Conservation (phyloP, 2,797 vertebrate species). For the Gadopsis marmoratus region DNA sequence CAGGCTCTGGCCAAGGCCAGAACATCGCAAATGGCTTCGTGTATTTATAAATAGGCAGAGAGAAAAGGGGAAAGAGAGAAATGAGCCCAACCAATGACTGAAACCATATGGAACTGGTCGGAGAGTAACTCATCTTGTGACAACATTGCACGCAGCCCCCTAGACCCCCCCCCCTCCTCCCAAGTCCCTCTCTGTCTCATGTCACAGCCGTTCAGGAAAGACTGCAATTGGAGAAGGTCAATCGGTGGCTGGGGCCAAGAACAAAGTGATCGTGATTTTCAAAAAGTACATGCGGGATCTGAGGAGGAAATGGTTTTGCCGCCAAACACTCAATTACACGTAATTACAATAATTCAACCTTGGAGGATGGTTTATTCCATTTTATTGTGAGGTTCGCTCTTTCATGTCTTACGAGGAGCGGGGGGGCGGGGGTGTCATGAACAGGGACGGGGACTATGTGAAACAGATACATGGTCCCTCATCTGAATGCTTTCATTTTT, state of each 20-base stretch:
- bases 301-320: constrained; percentile 82
- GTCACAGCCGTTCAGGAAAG: constrained; percentile 75
- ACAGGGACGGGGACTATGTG: constrained; percentile 69
- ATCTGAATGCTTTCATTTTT: constrained; percentile 64
- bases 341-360: constrained; percentile 86
- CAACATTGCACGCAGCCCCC: constrained; percentile 58
- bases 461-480: constrained; percentile 76
- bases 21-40: constrained; percentile 46
- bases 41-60: constrained; percentile 76
- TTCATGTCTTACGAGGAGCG: constrained; percentile 68
- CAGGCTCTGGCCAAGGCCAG: constrained; percentile 62
- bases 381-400: constrained; percentile 83
- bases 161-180: constrained; percentile 1
- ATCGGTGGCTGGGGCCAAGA: constrained; percentile 77
- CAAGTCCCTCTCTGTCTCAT: constrained; percentile 74
- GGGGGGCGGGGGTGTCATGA: constrained; percentile 22
- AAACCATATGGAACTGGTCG: constrained; percentile 76
- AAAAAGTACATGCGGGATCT: constrained; percentile 76
- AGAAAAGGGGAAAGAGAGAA: constrained; percentile 59
- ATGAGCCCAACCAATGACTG: constrained; percentile 71
- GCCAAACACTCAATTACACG: constrained; percentile 83
- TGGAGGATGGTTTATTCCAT: constrained; percentile 83
- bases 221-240: constrained; percentile 84
- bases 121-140: constrained; percentile 79
- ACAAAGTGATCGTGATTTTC: constrained; percentile 82